Percentiles rank a stretch among this genome's conserved stretches.
phyloP scores from a whole-genome alignment of 2,113 vertebrate genomes.

The Hemicordylus capensis region DNA sequence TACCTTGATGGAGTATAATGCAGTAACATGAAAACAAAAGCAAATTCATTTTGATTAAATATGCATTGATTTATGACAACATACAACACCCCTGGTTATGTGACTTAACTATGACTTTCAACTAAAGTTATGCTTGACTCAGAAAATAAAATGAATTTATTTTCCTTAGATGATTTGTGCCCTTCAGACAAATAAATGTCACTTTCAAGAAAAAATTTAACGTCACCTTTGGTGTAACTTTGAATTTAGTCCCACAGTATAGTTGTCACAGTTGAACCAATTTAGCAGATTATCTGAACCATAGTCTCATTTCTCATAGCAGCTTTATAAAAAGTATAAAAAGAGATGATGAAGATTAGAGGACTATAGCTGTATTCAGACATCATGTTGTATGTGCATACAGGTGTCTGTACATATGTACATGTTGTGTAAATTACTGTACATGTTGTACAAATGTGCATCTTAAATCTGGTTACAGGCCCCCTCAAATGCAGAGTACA shows the following conservation, averaged over 20 bases:
- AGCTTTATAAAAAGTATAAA: not conserved
- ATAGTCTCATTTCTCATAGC: not conserved
- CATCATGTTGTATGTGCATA: no score
- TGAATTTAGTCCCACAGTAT: not conserved
- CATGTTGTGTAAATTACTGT: no score
- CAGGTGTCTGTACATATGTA: no score
- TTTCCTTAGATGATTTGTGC: slow-evolving; percentile 9
- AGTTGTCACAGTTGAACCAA: not conserved
- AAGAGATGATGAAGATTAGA: no score
- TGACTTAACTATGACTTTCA: slow-evolving; percentile 13
- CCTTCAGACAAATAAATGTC: not conserved
- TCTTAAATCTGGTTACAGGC: no score
- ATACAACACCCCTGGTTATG: slow-evolving; percentile 14
- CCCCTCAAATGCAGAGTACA: no score
- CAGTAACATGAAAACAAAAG: slow-evolving; percentile 66
- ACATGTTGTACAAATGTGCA: no score
- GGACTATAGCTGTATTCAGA: not conserved
- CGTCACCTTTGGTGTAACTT: not conserved
- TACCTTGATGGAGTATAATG: slow-evolving; percentile 63
- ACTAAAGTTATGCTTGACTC: slow-evolving; percentile 25
- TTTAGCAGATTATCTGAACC: not conserved
- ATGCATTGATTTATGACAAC: slow-evolving; percentile 40
- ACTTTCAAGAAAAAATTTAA: not conserved
- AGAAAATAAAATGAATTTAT: not conserved
- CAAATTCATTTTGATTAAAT: slow-evolving; percentile 60